Conservation (phyloP, 2,113 vertebrate genomes). For the Gymnorhina tibicen region DNA sequence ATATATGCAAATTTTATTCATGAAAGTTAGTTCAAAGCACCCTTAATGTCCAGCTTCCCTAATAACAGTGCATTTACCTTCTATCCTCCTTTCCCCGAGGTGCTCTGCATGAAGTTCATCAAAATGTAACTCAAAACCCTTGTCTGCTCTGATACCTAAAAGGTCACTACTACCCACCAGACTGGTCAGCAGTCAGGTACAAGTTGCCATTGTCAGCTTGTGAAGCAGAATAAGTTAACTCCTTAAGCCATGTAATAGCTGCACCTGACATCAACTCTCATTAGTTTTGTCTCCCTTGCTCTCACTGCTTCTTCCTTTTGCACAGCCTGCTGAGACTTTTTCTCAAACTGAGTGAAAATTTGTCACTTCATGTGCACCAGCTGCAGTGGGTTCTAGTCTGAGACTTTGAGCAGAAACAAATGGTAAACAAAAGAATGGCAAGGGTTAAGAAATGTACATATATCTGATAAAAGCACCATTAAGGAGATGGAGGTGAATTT, state of each 20-base stretch:
- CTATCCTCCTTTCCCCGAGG: neutral
- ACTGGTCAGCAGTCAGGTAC: neutral
- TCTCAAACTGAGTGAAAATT: neutral
- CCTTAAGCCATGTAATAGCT: neutral
- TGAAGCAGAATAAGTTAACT: neutral
- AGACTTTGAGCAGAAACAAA: neutral
- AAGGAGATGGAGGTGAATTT: neutral
- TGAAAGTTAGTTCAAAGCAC: conserved; percentile 26
- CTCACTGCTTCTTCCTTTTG: neutral
- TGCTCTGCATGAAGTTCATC: neutral
- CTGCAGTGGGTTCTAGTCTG: neutral
- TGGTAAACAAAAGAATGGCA: neutral
- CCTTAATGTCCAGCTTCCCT: conserved; percentile 21
- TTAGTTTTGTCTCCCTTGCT: neutral
- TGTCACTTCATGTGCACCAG: neutral
- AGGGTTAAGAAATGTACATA: neutral
- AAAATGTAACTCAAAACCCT: neutral
- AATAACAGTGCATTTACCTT: neutral
- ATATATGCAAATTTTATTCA: neutral
- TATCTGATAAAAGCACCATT: neutral
- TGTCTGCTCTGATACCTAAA: neutral
- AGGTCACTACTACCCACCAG: neutral
- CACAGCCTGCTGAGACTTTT: neutral
- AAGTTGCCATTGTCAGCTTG: neutral
- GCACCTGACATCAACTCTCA: neutral